Evolutionary conservation across 2,113 vertebrate genomes (phyloP), one percentile per base, ranked within the genome.

Genomic region (Willisornis vidua): DNA sequence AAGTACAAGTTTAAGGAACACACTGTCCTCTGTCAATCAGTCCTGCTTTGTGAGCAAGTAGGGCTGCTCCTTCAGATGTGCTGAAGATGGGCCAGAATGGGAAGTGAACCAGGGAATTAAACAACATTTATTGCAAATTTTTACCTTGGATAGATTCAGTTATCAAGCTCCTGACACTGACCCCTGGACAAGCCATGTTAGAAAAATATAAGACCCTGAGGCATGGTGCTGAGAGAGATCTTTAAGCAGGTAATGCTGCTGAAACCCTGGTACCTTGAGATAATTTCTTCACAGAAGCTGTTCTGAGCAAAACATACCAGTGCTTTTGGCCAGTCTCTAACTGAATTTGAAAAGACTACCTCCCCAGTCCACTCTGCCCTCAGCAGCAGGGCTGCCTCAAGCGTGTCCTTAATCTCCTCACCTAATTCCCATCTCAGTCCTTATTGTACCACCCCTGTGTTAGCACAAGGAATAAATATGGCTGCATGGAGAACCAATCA

Each of bases 141-240:
- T 82, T 29, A 46, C 19, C 33, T 1, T 3, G 28, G n/a, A 67
- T 66, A n/a, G 18, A n/a, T 55, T 89, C 39, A 68, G 14, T 31
- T 67, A 75, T 23, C 52, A 87, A 68, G 45, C 6, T 76, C 41
- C n/a, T 46, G 54, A 67, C 33, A 20, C 0, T 12, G 45, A 80
- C 9, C 5, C 14, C 16, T 48, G 23, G 39, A 33, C 37, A 76
- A 31, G 28, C 1, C 7, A 29, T 1, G 0, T 43, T 41, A 33
- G 19, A 67, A 73, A n/a, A 76, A 29, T 4, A 14, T 39, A 76
- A 80, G 43, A 80, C 7, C 4, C 14, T 10, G 14, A 74, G 10
- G 28, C 0, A 3, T 7, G 4, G 49, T 1, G 2, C 58, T 52
- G 13, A 72, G 46, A 61, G 22, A n/a, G 24, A 33, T 82, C 52